A percentile compares a stretch with the other conserved stretches of the same genome.
Evolutionary conservation across 2,113 vertebrate genomes (phyloP).

Genomic region (Seriola dumerili): DNA sequence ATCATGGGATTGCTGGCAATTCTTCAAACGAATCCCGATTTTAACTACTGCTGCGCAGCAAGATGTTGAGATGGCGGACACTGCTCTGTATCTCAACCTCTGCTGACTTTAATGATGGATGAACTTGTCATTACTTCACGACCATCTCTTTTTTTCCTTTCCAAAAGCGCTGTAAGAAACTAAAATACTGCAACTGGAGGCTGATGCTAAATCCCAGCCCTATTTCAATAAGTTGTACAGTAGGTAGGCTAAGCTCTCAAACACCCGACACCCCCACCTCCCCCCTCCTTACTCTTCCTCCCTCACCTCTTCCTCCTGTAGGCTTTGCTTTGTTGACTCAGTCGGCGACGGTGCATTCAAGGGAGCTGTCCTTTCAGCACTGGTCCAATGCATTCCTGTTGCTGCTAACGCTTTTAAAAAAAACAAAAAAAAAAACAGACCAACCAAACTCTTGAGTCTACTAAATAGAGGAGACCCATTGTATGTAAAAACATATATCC

Average conservation of each 20-base stretch:
- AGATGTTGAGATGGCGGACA: conserved; percentile 77
- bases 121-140: conserved; percentile 82
- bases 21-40: conserved; percentile 87
- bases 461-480: conserved; percentile 71
- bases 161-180: conserved; percentile 81
- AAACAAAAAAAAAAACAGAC: conserved; percentile 68
- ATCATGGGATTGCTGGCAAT: conserved; percentile 91
- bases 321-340: conserved; percentile 77
- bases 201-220: conserved; percentile 79
- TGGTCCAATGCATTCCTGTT: conserved; percentile 83
- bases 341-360: conserved; percentile 73
- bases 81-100: conserved; percentile 78
- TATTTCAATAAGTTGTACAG: conserved; percentile 84
- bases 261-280: not conserved
- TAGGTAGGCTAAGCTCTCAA: conserved; percentile 77
- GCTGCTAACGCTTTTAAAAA: conserved; percentile 78
- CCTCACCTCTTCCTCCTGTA: conserved; percentile 36
- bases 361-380: conserved; percentile 88
- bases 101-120: conserved; percentile 80
- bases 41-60: conserved; percentile 78
- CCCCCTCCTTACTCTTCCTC: not conserved
- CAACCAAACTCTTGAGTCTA: conserved; percentile 76
- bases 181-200: conserved; percentile 78
- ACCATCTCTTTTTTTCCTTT: conserved; percentile 72
- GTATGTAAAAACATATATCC: conserved; percentile 80